Evolutionary conservation across 1,140 invertebrate species (phyloP), one percentile per base, ranked within the genome.

Genomic region (Parasteatoda tepidariorum): DNA sequence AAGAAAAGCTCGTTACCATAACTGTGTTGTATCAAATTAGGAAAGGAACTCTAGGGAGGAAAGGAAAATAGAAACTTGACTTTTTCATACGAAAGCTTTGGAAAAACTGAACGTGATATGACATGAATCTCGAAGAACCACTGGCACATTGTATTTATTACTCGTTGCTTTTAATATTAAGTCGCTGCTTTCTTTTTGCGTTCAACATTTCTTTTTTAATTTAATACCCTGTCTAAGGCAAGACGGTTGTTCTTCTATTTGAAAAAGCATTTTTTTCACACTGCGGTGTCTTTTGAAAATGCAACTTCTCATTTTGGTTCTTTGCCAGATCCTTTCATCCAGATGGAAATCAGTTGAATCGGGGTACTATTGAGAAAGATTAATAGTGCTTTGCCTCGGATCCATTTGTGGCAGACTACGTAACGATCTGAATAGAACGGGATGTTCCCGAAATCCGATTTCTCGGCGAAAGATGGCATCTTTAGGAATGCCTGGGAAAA

Each of bases 321-420:
- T 5, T 30, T 81, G 78, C 78, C 78, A 81, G 66, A 68, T 81
- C 66, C 48, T 81, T 81, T 81, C 78, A 81, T 59, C 48, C 78
- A 59, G 78, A 81, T 81, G 66, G 66, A 70, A 81, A 81, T 81
- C 64, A 66, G 54, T 59, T 61, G 78, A 81, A 70, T 70, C 54
- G 54, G 30, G 18, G 33, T 24, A 81, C 78, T 81, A 81, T 81
- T 81, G 78, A 81, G 78, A 81, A 81, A 81, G 78, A 81, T 81
- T 81, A 81, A 81, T 81, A 70, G 78, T 61, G 78, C 78, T 68
- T 81, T 81, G 68, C 78, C 66, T 70, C 11, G 54, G 54, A 81
- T 81, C 66, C 55, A 81, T 81, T 71, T 81, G 78, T 81, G 78
- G 66, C 66, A 68, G 78, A 70, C 66, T 68, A 18, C 11, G 75